Conservation (phyloP, 2,113 vertebrate species). For the Puffinus mauretanicus region DNA sequence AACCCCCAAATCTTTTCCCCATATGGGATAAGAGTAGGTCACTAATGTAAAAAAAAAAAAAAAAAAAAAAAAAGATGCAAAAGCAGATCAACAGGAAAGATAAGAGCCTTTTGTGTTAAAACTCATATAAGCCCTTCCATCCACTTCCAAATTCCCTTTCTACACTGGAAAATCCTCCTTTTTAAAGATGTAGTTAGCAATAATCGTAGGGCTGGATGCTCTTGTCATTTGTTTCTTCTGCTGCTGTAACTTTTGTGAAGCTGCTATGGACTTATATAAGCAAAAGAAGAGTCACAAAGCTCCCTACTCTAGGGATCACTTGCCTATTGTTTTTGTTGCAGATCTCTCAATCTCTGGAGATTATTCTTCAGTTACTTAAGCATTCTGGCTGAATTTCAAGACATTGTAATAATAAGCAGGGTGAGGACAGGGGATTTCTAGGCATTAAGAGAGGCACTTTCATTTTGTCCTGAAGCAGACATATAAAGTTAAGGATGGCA, state of each 20-base stretch:
- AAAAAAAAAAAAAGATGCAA: not conserved
- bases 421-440: slow-evolving; percentile 13
- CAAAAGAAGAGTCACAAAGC: not conserved
- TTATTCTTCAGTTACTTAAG: slow-evolving; percentile 46
- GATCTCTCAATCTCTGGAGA: slow-evolving; percentile 43
- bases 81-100: not conserved
- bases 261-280: not conserved
- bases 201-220: not conserved
- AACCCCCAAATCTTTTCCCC: not conserved
- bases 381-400: slow-evolving; percentile 24
- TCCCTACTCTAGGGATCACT: not conserved
- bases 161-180: not conserved
- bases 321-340: slow-evolving; percentile 25
- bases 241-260: not conserved
- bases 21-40: not conserved
- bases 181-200: slow-evolving; percentile 8
- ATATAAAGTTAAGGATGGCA: slow-evolving; percentile 2
- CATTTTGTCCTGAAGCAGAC: not conserved
- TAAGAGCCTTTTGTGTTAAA: not conserved
- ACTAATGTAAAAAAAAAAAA: not conserved
- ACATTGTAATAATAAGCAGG: not conserved
- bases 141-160: not conserved
- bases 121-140: not conserved
- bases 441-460: slow-evolving; percentile 4
- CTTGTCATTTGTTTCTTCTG: not conserved